Percentiles rank a stretch among this genome's conserved stretches.
phyloP scores from a whole-genome alignment of 1,140 invertebrate genomes.

The Telenomus remus region DNA sequence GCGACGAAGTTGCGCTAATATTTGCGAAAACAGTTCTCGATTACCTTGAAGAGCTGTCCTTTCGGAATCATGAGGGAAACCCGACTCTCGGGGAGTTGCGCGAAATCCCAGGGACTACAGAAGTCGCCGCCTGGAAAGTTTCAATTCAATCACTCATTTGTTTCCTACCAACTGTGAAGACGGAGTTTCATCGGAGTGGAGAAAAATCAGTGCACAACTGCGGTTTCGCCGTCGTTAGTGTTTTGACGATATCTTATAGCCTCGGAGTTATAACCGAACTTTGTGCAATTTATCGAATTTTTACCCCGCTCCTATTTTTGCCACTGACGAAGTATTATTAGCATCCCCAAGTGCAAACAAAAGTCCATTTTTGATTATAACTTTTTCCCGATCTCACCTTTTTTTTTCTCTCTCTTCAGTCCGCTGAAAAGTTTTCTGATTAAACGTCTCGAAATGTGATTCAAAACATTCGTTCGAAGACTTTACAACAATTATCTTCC shows the following conservation, averaged over 20 bases:
- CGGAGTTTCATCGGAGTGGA: slow-evolving; percentile 46
- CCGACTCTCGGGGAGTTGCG: slow-evolving; percentile 41
- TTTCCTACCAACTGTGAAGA: slow-evolving; percentile 55
- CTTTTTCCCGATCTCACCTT: slow-evolving; percentile 19
- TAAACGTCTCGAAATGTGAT: too few relatives aligned
- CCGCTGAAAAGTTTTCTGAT: too few relatives aligned
- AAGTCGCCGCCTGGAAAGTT: slow-evolving; percentile 55
- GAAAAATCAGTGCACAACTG: slow-evolving; percentile 56
- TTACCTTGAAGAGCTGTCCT: slow-evolving; percentile 58
- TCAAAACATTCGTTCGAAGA: too few relatives aligned
- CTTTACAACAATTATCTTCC: too few relatives aligned
- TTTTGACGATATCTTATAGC: slow-evolving; percentile 51
- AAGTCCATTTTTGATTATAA: slow-evolving; percentile 41
- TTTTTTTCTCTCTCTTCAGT: neutral
- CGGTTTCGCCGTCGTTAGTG: slow-evolving; percentile 33
- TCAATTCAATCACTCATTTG: slow-evolving; percentile 61
- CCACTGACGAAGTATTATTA: slow-evolving; percentile 36
- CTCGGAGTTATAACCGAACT: slow-evolving; percentile 44
- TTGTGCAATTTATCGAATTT: slow-evolving; percentile 50
- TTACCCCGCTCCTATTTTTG: slow-evolving; percentile 20
- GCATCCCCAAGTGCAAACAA: slow-evolving; percentile 28
- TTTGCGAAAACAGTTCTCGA: slow-evolving; percentile 61
- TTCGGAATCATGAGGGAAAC: slow-evolving; percentile 55
- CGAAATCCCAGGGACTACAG: slow-evolving; percentile 48
- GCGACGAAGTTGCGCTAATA: slow-evolving; percentile 56